Evolutionary conservation across 2,888 invertebrate genomes (phyloP).

Genomic region (Pemphredon lugubris): DNA sequence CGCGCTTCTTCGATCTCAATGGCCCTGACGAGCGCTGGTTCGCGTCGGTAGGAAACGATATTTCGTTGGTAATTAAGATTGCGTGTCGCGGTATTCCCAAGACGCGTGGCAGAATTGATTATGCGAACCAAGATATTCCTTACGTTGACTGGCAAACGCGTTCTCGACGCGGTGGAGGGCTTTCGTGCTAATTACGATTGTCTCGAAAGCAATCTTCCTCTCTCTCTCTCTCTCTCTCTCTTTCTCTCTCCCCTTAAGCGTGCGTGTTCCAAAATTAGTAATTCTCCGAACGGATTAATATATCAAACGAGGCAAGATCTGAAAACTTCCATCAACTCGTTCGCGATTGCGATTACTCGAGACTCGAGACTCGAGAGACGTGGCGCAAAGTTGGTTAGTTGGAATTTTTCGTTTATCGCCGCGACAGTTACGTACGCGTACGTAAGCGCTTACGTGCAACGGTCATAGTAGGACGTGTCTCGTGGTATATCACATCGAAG

Average conservation of each 20-base stretch:
- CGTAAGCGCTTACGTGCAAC: background rate
- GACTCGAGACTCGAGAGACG: no score
- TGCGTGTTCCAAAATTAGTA: background rate
- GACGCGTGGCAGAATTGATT: no score
- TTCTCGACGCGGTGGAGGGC: no score
- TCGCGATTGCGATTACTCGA: background rate
- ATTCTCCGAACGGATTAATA: background rate
- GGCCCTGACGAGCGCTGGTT: background rate
- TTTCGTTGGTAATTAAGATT: no score
- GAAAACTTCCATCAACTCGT: slow-evolving; percentile 1
- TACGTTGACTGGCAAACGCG: no score
- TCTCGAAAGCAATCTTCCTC: background rate
- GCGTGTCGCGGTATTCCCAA: no score
- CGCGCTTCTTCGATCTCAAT: background rate
- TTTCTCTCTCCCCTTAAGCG: no score
- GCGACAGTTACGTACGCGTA: no score
- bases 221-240: no score
- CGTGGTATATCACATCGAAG: background rate
- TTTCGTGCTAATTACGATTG: background rate
- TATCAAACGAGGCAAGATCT: slow-evolving; percentile 5
- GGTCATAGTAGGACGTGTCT: background rate
- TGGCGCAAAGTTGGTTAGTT: no score
- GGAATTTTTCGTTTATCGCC: slow-evolving; percentile 12
- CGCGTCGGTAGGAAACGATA: no score
- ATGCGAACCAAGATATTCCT: no score